A percentile compares a stretch with the other conserved stretches of the same genome.
Conservation (phyloP, 37 sponge, comb jelly and placozoan genomes). For the Haliclona indistincta region DNA sequence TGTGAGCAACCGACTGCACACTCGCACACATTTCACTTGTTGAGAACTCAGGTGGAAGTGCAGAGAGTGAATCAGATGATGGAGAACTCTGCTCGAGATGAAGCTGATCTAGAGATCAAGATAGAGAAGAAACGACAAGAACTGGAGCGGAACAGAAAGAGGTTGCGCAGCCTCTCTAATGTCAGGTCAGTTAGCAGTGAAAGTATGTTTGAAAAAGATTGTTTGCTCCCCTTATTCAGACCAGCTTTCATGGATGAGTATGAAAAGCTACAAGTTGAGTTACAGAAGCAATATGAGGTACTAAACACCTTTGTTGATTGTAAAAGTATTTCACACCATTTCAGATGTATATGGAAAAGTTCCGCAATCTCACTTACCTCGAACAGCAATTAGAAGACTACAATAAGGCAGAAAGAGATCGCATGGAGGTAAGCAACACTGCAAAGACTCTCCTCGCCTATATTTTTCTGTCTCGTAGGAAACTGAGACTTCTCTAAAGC, state of each 20-base stretch:
- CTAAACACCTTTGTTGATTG: background rate
- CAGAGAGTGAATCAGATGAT: conserved; percentile 70
- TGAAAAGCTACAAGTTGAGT: conserved; percentile 88
- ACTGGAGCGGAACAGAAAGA: conserved; percentile 90
- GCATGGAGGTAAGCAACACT: conserved; percentile 63
- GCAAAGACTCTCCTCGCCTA: background rate
- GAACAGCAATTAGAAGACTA: conserved; percentile 89
- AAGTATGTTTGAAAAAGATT: background rate
- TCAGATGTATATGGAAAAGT: conserved; percentile 86
- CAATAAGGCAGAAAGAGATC: conserved; percentile 77
- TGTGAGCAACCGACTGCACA: conserved; percentile 25
- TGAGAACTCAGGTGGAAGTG: conserved; percentile 58
- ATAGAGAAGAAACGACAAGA: conserved; percentile 96
- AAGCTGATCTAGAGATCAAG: conserved; percentile 88
- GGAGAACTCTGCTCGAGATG: conserved; percentile 91
- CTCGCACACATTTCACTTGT: background rate
- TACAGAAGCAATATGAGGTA: conserved; percentile 81
- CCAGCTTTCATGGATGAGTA: conserved; percentile 99
- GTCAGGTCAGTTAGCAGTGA: conserved; percentile 53
- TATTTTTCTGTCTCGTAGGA: conserved; percentile 25
- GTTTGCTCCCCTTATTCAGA: conserved; percentile 17
- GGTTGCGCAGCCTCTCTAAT: conserved; percentile 85
- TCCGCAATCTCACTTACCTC: conserved; percentile 85
- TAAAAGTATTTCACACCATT: background rate
- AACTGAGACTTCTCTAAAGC: conserved; percentile 61